A percentile compares a stretch with the other conserved stretches of the same genome.
These are phyloP conservation scores for Clarias batrachus DNA, from an alignment of 2,113 vertebrate species.

Conservation along the genomic window DNA sequence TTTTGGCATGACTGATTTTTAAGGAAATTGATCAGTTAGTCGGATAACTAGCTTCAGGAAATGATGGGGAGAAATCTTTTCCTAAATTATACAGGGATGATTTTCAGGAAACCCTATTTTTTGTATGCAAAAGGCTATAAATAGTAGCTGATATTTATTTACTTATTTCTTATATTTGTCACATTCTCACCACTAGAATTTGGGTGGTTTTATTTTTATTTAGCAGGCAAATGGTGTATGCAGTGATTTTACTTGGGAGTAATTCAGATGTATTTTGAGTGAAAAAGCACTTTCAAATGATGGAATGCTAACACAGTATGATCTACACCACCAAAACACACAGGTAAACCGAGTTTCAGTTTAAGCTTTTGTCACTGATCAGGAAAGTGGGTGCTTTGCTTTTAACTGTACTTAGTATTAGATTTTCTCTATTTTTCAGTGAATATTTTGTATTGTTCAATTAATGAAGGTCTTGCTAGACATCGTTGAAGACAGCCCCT, in stretches of 20 bases:
- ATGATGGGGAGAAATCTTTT: not conserved
- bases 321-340: not conserved
- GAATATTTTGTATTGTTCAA: slow-evolving; percentile 54
- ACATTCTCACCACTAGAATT: slow-evolving; percentile 56
- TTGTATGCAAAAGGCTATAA: slow-evolving; percentile 41
- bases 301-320: not conserved
- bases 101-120: slow-evolving; percentile 24
- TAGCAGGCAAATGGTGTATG: slow-evolving; percentile 47
- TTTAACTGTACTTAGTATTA: slow-evolving; percentile 57
- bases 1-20: slow-evolving; percentile 3
- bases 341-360: slow-evolving; percentile 21
- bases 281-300: slow-evolving; percentile 14
- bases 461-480: slow-evolving; percentile 46
- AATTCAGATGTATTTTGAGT: slow-evolving; percentile 40
- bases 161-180: slow-evolving; percentile 48
- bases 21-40: not conserved
- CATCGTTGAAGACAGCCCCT: slow-evolving; percentile 37
- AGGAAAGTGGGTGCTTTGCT: slow-evolving; percentile 44
- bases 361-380: slow-evolving; percentile 23
- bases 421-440: slow-evolving; percentile 48
- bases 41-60: not conserved
- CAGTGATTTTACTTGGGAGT: slow-evolving; percentile 49
- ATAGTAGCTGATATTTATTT: slow-evolving; percentile 43
- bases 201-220: slow-evolving; percentile 49
- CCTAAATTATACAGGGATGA: slow-evolving; percentile 16